Percentiles rank a stretch among this genome's conserved stretches.
Conservation (phyloP, 2,113 vertebrate species). For the Phalacrocorax aristotelis region DNA sequence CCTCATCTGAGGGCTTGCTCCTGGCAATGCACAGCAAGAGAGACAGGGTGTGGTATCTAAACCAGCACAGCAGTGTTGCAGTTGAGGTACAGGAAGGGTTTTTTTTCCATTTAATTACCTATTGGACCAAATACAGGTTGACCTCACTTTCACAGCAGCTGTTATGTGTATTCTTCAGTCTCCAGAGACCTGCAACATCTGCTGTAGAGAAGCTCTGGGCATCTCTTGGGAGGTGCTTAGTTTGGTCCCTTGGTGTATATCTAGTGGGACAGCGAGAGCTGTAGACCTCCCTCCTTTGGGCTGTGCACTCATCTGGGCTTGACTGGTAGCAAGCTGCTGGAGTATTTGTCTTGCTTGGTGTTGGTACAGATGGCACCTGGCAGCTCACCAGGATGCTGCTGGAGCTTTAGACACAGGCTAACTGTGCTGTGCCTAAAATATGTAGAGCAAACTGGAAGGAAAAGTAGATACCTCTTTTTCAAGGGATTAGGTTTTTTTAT, state of each 20-base stretch:
- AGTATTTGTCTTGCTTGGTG: neutral
- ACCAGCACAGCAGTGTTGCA: neutral
- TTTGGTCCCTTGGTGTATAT: neutral
- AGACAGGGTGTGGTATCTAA: neutral
- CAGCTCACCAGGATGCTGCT: neutral
- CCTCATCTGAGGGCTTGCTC: neutral
- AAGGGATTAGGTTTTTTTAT: neutral
- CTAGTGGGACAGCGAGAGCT: neutral
- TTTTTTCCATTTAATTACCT: neutral
- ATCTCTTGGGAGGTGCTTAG: neutral
- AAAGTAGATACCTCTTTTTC: neutral
- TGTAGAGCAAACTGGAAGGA: neutral
- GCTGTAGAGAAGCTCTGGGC: neutral
- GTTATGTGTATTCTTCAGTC: neutral
- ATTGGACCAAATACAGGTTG: neutral
- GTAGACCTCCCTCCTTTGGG: neutral
- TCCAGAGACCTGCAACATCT: neutral
- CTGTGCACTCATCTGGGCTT: rapidly evolving
- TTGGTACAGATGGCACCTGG: neutral
- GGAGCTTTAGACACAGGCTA: neutral
- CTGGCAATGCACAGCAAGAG: neutral
- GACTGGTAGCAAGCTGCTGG: neutral
- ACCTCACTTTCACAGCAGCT: neutral
- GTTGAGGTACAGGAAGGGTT: neutral
- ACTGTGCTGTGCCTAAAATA: neutral